Base-by-base conservation (phyloP, 2,888 invertebrate genomes). In the Aleiodes alternator region DNA sequence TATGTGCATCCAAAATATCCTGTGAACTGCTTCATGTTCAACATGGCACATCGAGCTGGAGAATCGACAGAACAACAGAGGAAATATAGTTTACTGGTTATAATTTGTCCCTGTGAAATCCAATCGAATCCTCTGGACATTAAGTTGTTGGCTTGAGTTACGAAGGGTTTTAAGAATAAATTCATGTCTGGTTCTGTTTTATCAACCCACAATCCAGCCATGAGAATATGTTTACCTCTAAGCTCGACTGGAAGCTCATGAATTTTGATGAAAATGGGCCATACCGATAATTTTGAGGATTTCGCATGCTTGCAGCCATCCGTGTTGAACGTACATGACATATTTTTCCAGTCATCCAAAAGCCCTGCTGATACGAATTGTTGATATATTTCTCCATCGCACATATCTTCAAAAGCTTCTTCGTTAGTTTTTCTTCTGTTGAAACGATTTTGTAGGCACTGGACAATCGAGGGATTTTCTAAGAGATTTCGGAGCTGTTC, bases 11-110 rank as follows among this genome's bases (percentile, higher is more conserved):
- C 78, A 72, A 68, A 69, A 6, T 12, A 66, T n/a, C 80, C 80
- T 23, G 80, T 80, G 31, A 72, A 80, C 56, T 74, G 73, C 56
- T 75, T 80, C 76, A 82, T 80, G 12, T 75, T 74, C 5, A 80
- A 29, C 5, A 80, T 31, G 68, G 69, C 66, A 43, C 74, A 76
- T 6, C 78, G 55, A 16, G 79, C 78, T 14, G 69, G 72, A 3
- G 80, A 79, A 66, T 80, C 80, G 11, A 74, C 73, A n/a, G 64
- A 73, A 55, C 72, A 71, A 50, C 31, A 48, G 11, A 73, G 14
- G 8, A 73, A 75, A 56, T 72, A 38, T 12, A 78, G 9, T 29
- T 73, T 73, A 55, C 56, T 75, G 9, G 43, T 70, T 23, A 72
- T 59, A 64, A 43, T 23, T 38, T 73, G 57, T 16, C 43, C 50